Percentiles rank a stretch among this genome's conserved stretches.
phyloP scores from a whole-genome alignment of 2,888 invertebrate species.

The Cheiracanthium punctorium region DNA sequence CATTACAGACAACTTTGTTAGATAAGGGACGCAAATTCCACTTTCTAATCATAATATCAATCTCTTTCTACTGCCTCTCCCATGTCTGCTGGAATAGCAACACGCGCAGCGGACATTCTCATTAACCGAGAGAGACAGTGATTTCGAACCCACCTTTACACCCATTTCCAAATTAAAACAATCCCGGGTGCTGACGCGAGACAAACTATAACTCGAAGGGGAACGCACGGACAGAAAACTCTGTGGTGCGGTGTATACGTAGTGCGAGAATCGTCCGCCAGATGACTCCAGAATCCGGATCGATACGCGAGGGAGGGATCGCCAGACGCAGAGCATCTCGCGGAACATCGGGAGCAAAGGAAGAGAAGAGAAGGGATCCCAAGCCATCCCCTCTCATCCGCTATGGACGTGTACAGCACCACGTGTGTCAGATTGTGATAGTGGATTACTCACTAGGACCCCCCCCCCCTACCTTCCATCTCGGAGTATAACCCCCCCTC shows the following conservation, averaged over 20 bases:
- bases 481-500: too few species aligned
- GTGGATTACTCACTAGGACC: neutral
- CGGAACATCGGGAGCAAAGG: slow-evolving; percentile 21
- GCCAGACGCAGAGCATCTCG: slow-evolving; percentile 16
- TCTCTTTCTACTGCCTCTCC: neutral
- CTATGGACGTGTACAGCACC: slow-evolving; percentile 3
- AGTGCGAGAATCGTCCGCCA: neutral
- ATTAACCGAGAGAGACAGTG: neutral
- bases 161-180: neutral
- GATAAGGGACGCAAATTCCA: too few species aligned
- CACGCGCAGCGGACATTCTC: neutral
- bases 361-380: slow-evolving; percentile 8
- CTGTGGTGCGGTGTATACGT: neutral
- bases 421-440: slow-evolving; percentile 6
- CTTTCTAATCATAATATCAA: too few species aligned
- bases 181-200: neutral
- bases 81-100: neutral
- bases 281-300: neutral
- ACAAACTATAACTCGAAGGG: neutral
- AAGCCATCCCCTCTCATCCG: slow-evolving; percentile 21
- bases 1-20: too few species aligned
- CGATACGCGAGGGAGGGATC: slow-evolving; percentile 11
- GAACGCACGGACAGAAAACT: neutral
- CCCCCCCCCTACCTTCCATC: too few species aligned
- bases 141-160: neutral